A percentile compares a stretch with the other conserved stretches of the same genome.
Evolutionary conservation across 2,888 invertebrate genomes (phyloP).

Genomic region (Andrena bicolor): DNA sequence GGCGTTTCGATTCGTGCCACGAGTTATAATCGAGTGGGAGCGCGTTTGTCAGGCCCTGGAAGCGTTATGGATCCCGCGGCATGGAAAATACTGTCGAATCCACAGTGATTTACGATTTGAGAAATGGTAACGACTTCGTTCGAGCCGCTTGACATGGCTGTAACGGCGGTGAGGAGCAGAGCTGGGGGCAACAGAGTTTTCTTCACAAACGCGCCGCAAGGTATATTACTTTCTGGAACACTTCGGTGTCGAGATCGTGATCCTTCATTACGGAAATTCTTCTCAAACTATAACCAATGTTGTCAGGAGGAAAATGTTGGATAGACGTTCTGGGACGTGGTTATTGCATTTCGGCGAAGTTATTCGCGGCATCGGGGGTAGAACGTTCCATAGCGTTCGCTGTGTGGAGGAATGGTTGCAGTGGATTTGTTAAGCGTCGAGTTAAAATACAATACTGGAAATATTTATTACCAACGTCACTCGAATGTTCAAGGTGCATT

Average conservation of each 20-base stretch:
- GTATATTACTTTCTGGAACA: conserved; percentile 43
- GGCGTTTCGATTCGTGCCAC: conserved; percentile 53
- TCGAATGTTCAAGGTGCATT: no score
- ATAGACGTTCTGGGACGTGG: background rate
- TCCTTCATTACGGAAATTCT: conserved; percentile 24
- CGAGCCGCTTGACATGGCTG: conserved; percentile 1
- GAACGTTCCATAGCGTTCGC: background rate
- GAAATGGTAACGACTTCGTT: conserved; percentile 40
- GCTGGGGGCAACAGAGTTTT: conserved; percentile 33
- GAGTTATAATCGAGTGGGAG: conserved; percentile 48
- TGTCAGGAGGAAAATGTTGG: conserved; percentile 7
- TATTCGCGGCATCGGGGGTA: background rate
- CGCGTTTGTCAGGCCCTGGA: conserved; percentile 38
- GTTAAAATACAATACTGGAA: no score
- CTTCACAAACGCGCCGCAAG: conserved; percentile 9
- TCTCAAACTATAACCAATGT: conserved; percentile 10
- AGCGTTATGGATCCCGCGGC: conserved; percentile 15
- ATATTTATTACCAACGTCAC: no score
- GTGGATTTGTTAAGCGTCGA: no score
- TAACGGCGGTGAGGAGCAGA: conserved; percentile 15
- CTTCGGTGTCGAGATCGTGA: conserved; percentile 3
- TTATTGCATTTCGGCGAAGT: background rate
- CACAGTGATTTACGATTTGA: conserved; percentile 44
- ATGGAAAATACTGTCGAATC: conserved; percentile 51
- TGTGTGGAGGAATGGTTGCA: background rate